Evolutionary conservation across 2,113 vertebrate species (phyloP), one percentile per base, ranked within the genome.

Genomic region (Scopus umbretta): DNA sequence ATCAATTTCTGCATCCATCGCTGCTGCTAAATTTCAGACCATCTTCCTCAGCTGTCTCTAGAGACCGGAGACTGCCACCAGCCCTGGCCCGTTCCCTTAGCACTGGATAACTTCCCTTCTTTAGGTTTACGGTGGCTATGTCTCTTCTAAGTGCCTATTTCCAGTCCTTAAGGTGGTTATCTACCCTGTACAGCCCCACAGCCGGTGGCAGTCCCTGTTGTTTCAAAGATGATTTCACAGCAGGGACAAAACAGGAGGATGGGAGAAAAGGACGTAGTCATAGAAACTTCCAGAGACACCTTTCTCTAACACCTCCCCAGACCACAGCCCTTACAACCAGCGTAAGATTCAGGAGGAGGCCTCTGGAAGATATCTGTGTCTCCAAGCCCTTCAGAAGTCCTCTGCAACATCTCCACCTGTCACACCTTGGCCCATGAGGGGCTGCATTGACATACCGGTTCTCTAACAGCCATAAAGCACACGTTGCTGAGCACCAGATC

Each of bases 361-460:
- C 74, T 78, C 50, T 93, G 74, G 58, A 91, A 90, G 30, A 72
- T 10, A 42, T 49, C 5, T 65, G 66, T 43, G 30, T 47, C 63
- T 82, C 63, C 59, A 86, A 78, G n/a, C 5, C 22, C 58, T 82
- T 88, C 66, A 23, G 53, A 86, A 90, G 36, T 14, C 16, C 45
- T 86, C 79, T 52, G 67, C 26, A 80, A 79, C 43, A 30, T 20
- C 36, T 42, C 34, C 58, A 52, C 47, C 76, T 32, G 13, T 26
- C 7, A 0, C 32, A 55, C 30, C 23, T 9, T 40, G 49, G 34
- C 34, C 40, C 27, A 26, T 8, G 21, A 50, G 43, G 43, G 43
- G 42, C 22, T 27, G 32, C 7, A 12, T 1, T 4, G 36, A 52
- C 1, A 0, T 13, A 16, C 10, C 65, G 36, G 26, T 42, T 78